Evolutionary conservation across 2,113 vertebrate genomes (phyloP).

Genomic region (Hiodon tergisus): DNA sequence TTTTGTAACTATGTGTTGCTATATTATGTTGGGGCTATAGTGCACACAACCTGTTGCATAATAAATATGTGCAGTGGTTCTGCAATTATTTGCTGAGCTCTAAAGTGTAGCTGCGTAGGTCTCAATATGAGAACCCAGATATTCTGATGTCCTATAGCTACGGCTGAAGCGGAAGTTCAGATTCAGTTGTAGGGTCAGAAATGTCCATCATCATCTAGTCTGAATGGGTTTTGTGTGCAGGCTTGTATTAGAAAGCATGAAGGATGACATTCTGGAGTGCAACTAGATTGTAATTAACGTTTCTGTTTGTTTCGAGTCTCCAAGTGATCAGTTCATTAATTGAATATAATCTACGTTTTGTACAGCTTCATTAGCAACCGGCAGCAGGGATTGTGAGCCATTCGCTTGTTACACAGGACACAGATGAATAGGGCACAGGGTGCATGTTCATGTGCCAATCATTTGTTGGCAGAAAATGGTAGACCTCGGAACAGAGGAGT

Average conservation of each 20-base stretch:
- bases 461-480: neutral
- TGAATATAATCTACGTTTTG: neutral
- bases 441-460: neutral
- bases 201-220: neutral
- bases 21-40: too few relatives aligned
- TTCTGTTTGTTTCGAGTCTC: neutral
- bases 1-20: too few relatives aligned
- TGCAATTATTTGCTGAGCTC: too few relatives aligned
- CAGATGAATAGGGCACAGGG: neutral
- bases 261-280: neutral
- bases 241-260: neutral
- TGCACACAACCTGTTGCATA: too few relatives aligned
- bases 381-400: constrained; percentile 7
- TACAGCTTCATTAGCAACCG: neutral
- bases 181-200: neutral
- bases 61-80: too few relatives aligned
- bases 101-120: too few relatives aligned
- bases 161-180: neutral
- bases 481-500: neutral
- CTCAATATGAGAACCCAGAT: too few relatives aligned
- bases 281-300: constrained; percentile 9
- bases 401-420: constrained; percentile 13
- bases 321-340: constrained; percentile 20
- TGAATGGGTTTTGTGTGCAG: neutral
- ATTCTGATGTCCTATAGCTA: too few relatives aligned